phyloP scores from a whole-genome alignment of 2,797 vertebrate genomes.

The Acanthopagrus latus region DNA sequence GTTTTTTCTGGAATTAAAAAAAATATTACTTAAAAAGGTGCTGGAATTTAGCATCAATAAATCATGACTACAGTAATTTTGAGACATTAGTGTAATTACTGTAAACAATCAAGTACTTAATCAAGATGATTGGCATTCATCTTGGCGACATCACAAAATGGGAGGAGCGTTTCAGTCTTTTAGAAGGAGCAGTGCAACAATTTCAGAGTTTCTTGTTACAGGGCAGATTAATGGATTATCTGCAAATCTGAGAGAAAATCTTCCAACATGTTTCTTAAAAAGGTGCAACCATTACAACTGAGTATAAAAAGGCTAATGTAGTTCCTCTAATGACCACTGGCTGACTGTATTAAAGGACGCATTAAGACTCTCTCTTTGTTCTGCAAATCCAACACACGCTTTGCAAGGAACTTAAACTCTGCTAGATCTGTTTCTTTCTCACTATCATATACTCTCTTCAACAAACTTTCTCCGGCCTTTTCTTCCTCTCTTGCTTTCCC shows the following conservation, averaged over 20 bases:
- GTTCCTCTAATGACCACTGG: constrained; percentile 1
- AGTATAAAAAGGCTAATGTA: neutral
- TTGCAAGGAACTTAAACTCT: neutral
- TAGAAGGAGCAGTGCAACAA: neutral
- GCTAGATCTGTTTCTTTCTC: constrained; percentile 9
- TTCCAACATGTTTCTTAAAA: neutral
- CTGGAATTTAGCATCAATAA: constrained; percentile 32
- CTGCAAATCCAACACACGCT: neutral
- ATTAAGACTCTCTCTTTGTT: neutral
- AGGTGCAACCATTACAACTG: neutral
- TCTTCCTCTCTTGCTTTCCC: constrained; percentile 37
- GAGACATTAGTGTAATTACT: constrained; percentile 49
- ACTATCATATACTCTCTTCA: constrained; percentile 3
- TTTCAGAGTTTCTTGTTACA: neutral
- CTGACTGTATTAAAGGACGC: neutral
- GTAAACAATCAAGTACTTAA: constrained; percentile 23
- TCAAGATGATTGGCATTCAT: constrained; percentile 32
- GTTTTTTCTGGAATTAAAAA: constrained; percentile 20
- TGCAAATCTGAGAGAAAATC: neutral
- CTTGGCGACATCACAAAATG: constrained; percentile 4
- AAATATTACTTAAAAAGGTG: constrained; percentile 27
- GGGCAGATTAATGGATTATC: neutral
- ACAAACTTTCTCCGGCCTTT: constrained; percentile 63
- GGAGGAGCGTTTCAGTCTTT: constrained; percentile 10
- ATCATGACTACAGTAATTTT: constrained; percentile 21